Percentiles rank a stretch among this genome's conserved stretches.
phyloP scores from a whole-genome alignment of 2,797 vertebrate species.

The Myiotriccus ornatus region DNA sequence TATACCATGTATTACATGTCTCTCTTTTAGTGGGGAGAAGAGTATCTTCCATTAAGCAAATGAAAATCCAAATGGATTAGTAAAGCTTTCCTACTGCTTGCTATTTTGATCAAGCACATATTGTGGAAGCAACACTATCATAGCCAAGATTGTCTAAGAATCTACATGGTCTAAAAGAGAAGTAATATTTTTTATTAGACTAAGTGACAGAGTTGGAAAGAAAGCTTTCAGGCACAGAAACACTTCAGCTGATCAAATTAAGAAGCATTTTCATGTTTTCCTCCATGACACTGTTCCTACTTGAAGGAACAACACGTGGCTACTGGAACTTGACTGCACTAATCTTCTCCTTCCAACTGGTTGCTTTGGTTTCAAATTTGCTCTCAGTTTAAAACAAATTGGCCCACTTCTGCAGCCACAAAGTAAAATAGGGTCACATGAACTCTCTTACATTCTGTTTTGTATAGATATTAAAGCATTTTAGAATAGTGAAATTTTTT shows the following conservation, averaged over 20 bases:
- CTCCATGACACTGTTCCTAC: not conserved
- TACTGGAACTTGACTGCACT: fast-evolving
- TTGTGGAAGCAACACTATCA: not conserved
- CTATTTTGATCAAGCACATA: not conserved
- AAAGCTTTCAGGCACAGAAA: not conserved
- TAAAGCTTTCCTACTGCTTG: not conserved
- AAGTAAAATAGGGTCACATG: not conserved
- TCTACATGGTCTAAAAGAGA: not conserved
- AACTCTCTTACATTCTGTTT: not conserved
- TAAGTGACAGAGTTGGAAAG: not conserved
- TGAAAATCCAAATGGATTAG: not conserved
- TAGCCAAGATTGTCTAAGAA: not conserved
- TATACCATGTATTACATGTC: not conserved
- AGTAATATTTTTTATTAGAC: not conserved
- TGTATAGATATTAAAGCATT: not conserved
- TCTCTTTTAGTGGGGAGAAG: not conserved
- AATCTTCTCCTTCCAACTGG: not conserved
- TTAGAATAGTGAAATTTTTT: not conserved
- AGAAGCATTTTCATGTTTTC: not conserved
- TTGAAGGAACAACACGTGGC: not conserved
- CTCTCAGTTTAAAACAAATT: not conserved
- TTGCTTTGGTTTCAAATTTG: not conserved
- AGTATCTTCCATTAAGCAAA: not conserved
- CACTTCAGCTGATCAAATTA: not conserved
- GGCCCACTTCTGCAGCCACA: not conserved